These are phyloP conservation scores for Zaprionus taronus DNA, from an alignment of 1,140 invertebrate genomes.

Conservation along the genomic window DNA sequence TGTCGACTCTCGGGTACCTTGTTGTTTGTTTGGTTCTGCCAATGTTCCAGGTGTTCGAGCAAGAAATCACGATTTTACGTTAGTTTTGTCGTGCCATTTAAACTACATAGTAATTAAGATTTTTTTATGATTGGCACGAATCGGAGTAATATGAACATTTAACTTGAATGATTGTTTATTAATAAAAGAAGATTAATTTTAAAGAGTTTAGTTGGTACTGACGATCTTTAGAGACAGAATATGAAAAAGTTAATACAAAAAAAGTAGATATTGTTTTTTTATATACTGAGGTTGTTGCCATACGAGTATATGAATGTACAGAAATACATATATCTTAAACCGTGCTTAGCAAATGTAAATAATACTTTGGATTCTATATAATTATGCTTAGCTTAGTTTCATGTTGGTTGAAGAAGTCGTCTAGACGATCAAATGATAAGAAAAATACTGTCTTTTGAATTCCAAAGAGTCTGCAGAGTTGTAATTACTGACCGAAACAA, in stretches of 20 bases:
- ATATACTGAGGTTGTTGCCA: too few species aligned
- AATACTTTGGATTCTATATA: too few species aligned
- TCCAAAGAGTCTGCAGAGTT: not conserved
- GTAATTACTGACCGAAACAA: not conserved
- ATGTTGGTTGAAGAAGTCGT: not conserved
- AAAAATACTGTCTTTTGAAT: not conserved
- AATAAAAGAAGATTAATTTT: not conserved
- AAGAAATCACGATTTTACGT: constrained; percentile 70
- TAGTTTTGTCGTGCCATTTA: constrained; percentile 40
- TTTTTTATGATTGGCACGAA: constrained; percentile 35
- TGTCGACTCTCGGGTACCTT: not conserved
- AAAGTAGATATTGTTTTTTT: not conserved
- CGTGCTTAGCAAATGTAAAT: too few species aligned
- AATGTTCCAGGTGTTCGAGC: constrained; percentile 76
- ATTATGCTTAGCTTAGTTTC: too few species aligned
- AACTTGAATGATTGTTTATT: not conserved
- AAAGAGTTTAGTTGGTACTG: not conserved
- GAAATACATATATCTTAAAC: too few species aligned
- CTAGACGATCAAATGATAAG: not conserved
- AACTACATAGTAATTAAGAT: constrained; percentile 29
- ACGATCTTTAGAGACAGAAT: not conserved
- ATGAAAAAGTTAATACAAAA: too few species aligned
- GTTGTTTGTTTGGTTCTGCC: constrained; percentile 70
- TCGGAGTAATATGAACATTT: not conserved
- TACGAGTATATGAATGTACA: too few species aligned